A percentile compares a stretch with the other conserved stretches of the same genome.
Conservation (phyloP, 2,113 vertebrate genomes). For the Cephalopterus ornatus region DNA sequence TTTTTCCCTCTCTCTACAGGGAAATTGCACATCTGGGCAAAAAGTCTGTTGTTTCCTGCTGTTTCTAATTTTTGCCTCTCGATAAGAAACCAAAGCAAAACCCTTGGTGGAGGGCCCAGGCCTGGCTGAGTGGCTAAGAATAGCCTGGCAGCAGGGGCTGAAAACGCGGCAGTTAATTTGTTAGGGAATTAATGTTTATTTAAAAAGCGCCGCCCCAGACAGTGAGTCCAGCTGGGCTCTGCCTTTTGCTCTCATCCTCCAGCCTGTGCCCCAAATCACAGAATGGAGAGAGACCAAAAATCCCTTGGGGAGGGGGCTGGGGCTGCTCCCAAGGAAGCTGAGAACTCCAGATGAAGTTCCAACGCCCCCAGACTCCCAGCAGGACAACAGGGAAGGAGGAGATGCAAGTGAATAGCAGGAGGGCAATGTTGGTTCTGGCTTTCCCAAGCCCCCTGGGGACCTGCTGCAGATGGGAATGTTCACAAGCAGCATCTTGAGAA, state of each 20-base stretch:
- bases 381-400: fast-evolving
- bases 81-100: constrained; percentile 43
- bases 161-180: not conserved
- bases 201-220: not conserved
- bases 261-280: not conserved
- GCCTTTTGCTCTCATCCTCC: not conserved
- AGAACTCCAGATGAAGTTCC: not conserved
- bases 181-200: not conserved
- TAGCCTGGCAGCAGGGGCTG: not conserved
- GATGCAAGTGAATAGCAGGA: not conserved
- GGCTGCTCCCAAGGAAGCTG: not conserved
- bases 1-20: not conserved
- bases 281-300: not conserved
- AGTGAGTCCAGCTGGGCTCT: not conserved
- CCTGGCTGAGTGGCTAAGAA: not conserved
- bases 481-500: not conserved
- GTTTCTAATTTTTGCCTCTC: constrained; percentile 22
- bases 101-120: not conserved
- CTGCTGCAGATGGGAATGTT: not conserved
- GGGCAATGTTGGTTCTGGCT: not conserved
- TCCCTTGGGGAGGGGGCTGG: not conserved
- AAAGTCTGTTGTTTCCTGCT: constrained; percentile 68
- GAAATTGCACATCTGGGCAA: not conserved
- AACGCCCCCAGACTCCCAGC: not conserved
- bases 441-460: not conserved